Evolutionary conservation across 30 jellyfish, hydroid and myxozoan species (phyloP), one percentile per base, ranked within the genome.

Genomic region (Haliclystus octoradiatus): DNA sequence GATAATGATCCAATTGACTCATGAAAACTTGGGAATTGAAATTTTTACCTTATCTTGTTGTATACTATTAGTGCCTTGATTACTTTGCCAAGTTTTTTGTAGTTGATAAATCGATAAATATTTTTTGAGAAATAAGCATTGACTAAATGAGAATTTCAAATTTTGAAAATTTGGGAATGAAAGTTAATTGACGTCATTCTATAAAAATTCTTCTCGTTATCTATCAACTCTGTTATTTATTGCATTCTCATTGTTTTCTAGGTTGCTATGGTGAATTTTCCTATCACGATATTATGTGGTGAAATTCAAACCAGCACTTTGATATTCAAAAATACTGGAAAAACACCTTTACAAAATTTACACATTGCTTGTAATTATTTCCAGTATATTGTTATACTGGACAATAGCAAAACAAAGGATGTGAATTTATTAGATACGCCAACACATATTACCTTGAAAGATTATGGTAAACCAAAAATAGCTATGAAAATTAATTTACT

Each of bases 221-320:
- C 33, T 31, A 9, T n/a, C 14, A 14, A 15, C 40, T n/a, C 24
- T 60, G 69, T 31, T 15, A 13, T n/a, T 28, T 32, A 2, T 26
- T 2, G 2, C 14, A 12, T 24, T 3, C 26, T 26, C 26, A 35
- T 53, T 49, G 23, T 26, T 25, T 61, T 69, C n/a, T 57, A 86
- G 96, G 93, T 75, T 1, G 68, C 74, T 78, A 78, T 86, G 93
- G 29, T 73, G 34, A 79, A 86, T 66, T 63, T 86, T 27, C 96
- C 96, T 0, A 69, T 78, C 31, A 78, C 96, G 24, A 79, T 86
- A n/a, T 78, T 86, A 31, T 86, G 96, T 50, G 96, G 96, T 1
- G 96, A 86, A 65, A 82, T 79, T 24, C 87, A 85, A 23, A 64
- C 65, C 69, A 72, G 88, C 0, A 75, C 63, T 49, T 86, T 86